Conservation (phyloP, 2,797 vertebrate genomes). For the Periparus ater region DNA sequence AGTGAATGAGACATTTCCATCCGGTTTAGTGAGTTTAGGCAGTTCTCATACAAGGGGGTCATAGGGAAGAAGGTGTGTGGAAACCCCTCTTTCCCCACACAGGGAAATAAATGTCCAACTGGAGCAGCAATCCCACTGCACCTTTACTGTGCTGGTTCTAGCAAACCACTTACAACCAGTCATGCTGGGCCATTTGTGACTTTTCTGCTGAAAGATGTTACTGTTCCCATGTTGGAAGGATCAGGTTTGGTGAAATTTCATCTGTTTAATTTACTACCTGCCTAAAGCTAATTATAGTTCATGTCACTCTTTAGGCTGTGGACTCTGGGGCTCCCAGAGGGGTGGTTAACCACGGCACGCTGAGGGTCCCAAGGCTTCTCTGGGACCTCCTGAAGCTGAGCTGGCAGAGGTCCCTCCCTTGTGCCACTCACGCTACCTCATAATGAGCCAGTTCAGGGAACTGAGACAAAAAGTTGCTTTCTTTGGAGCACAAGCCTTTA, state of each 20-base stretch:
- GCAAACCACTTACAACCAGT: background rate
- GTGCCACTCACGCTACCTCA: background rate
- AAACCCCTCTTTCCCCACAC: background rate
- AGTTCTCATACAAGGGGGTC: background rate
- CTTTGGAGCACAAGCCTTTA: constrained; percentile 12
- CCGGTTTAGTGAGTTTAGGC: background rate
- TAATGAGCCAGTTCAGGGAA: constrained; percentile 29
- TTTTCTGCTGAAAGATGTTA: constrained; percentile 1
- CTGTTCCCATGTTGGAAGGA: background rate
- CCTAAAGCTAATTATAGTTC: background rate
- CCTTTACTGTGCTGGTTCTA: background rate
- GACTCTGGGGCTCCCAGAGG: background rate
- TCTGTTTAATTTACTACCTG: background rate
- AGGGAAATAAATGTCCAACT: background rate
- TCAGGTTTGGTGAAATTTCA: background rate
- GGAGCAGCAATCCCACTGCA: background rate
- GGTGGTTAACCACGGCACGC: background rate
- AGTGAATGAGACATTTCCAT: background rate
- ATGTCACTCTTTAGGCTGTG: background rate
- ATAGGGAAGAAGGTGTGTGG: background rate
- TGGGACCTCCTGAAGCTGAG: background rate
- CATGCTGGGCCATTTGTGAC: background rate
- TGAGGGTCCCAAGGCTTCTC: background rate
- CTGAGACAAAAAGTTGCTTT: constrained; percentile 29
- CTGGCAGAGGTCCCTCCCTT: background rate